These are phyloP conservation scores for Pseudocheirus occidentalis DNA, from an alignment of 2,797 vertebrate species.

Conservation along the genomic window DNA sequence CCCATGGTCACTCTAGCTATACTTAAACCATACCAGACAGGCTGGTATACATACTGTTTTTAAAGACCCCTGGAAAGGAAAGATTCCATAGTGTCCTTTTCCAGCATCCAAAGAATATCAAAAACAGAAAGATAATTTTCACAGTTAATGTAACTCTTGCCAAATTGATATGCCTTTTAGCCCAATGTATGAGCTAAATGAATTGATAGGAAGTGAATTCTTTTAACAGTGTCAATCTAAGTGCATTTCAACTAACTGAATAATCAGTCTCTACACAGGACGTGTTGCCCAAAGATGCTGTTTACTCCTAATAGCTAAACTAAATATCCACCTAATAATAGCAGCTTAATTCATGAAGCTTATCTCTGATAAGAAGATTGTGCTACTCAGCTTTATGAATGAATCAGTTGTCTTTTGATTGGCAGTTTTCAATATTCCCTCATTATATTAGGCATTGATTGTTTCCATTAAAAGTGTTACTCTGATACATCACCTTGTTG, in stretches of 20 bases:
- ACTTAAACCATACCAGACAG: neutral
- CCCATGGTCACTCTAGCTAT: neutral
- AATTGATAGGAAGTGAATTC: neutral
- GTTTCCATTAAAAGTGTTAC: neutral
- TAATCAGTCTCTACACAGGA: conserved; percentile 16
- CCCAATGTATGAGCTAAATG: neutral
- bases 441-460: neutral
- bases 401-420: neutral
- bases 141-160: neutral
- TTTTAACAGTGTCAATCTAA: neutral
- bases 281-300: conserved; percentile 36
- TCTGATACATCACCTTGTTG: neutral
- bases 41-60: neutral
- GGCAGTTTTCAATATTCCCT: conserved; percentile 32
- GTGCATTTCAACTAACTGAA: neutral
- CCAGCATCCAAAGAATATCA: neutral
- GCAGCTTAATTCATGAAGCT: conserved; percentile 25
- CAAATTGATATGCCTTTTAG: neutral
- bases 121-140: neutral
- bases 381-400: conserved; percentile 43
- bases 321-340: neutral
- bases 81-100: neutral
- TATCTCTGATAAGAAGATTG: neutral
- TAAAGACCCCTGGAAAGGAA: neutral
- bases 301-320: conserved; percentile 10